Evolutionary conservation across 92 coral and sea anemone genomes (phyloP).

Genomic region (Virgularia gustaviana): DNA sequence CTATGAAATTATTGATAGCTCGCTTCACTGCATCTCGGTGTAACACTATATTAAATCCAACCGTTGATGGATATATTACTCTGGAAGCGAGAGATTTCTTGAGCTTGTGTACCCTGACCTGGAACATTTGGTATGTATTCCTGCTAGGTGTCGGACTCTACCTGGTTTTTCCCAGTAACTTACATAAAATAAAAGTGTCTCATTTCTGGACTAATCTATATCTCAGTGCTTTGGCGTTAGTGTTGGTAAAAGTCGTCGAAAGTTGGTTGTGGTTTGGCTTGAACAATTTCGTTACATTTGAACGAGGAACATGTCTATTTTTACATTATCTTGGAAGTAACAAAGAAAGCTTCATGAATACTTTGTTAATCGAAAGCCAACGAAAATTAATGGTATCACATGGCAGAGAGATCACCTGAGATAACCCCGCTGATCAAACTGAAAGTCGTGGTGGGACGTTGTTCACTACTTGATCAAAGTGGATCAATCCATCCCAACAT

Average conservation of each 20-base stretch:
- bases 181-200: not conserved
- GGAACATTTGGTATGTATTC: slow-evolving; percentile 3
- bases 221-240: not conserved
- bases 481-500: too few relatives aligned
- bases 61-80: not conserved
- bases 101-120: slow-evolving; percentile 8
- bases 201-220: slow-evolving; percentile 8
- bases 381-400: too few relatives aligned
- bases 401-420: too few relatives aligned
- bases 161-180: slow-evolving; percentile 14
- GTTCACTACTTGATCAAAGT: too few relatives aligned
- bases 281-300: not conserved
- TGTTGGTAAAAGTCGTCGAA: slow-evolving; percentile 21
- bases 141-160: slow-evolving; percentile 12
- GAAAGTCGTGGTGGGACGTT: too few relatives aligned
- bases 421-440: too few relatives aligned
- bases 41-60: not conserved
- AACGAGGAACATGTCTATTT: slow-evolving; percentile 21
- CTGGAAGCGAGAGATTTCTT: slow-evolving; percentile 25
- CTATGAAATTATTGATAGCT: not conserved
- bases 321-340: slow-evolving; percentile 21
- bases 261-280: slow-evolving; percentile 8
- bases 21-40: slow-evolving; percentile 7
- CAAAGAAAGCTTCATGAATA: slow-evolving; percentile 9
- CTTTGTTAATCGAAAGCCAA: not conserved